These are phyloP conservation scores for Halcyon leucocephala DNA, from an alignment of 2,797 vertebrate genomes.

Conservation along the genomic window DNA sequence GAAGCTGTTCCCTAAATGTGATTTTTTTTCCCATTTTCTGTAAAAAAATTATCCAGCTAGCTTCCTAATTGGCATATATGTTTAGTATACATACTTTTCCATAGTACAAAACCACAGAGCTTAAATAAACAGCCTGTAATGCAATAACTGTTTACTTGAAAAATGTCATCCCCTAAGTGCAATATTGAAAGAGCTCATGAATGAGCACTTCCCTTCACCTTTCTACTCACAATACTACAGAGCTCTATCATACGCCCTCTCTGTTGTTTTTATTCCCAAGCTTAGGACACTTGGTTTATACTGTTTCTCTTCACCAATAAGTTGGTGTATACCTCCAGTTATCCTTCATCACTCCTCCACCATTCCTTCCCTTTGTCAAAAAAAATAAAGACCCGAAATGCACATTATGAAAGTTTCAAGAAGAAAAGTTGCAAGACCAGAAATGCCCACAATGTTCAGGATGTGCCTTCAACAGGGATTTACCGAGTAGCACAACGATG, in stretches of 20 bases:
- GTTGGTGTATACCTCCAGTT: accelerated
- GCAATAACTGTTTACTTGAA: neutral
- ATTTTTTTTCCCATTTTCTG: neutral
- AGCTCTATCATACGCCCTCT: neutral
- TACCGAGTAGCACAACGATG: neutral
- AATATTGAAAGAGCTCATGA: neutral
- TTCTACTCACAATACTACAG: neutral
- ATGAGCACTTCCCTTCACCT: neutral
- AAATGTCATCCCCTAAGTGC: neutral
- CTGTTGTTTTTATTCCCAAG: neutral
- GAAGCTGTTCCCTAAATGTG: neutral
- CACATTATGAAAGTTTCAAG: neutral
- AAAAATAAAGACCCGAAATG: neutral
- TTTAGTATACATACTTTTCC: neutral
- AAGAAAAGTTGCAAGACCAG: neutral
- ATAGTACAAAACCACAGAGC: neutral
- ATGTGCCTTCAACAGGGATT: neutral
- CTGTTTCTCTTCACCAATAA: neutral
- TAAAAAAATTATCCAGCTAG: neutral
- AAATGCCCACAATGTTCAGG: neutral
- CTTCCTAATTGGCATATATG: neutral
- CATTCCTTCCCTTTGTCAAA: neutral
- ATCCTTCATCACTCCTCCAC: neutral
- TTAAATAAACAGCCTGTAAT: neutral
- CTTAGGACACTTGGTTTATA: neutral